Evolutionary conservation across 1,140 invertebrate genomes (phyloP).

Genomic region (Microplitis mediator): DNA sequence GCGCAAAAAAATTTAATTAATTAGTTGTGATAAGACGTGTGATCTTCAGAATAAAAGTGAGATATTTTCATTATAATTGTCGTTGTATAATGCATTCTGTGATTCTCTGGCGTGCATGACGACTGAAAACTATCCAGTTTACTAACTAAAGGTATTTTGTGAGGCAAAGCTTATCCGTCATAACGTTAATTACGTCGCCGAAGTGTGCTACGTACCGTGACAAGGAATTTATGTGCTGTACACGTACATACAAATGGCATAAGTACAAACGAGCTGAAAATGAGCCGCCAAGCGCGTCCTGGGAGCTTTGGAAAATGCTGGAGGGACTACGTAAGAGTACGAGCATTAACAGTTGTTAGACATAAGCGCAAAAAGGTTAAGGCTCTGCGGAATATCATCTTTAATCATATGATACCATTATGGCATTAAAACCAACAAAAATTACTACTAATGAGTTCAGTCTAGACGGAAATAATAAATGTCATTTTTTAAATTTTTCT

Average conservation of each 20-base stretch:
- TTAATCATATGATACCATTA: too few species aligned
- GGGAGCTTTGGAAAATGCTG: constrained; percentile 1
- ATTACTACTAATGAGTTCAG: too few species aligned
- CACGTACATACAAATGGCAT: neutral
- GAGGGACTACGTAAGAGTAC: neutral
- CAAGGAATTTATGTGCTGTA: neutral
- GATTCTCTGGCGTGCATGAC: constrained; percentile 7
- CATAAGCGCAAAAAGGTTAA: too few species aligned
- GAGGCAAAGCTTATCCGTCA: constrained; percentile 40
- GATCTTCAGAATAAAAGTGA: too few species aligned
- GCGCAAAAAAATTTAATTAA: too few species aligned
- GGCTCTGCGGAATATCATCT: too few species aligned
- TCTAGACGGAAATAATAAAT: too few species aligned
- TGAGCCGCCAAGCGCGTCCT: constrained; percentile 19
- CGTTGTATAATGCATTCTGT: neutral
- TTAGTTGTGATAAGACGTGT: too few species aligned
- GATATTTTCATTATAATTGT: neutral
- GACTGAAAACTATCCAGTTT: constrained; percentile 46
- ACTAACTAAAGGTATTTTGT: constrained; percentile 40
- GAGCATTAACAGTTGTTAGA: too few species aligned
- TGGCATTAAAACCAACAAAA: too few species aligned
- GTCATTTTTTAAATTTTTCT: too few species aligned
- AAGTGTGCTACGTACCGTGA: constrained; percentile 36
- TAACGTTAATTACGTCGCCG: constrained; percentile 51
- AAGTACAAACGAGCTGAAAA: constrained; percentile 23